These are phyloP conservation scores for Ornithorhynchus anatinus DNA, from an alignment of 2,113 vertebrate genomes.

Conservation along the genomic window DNA sequence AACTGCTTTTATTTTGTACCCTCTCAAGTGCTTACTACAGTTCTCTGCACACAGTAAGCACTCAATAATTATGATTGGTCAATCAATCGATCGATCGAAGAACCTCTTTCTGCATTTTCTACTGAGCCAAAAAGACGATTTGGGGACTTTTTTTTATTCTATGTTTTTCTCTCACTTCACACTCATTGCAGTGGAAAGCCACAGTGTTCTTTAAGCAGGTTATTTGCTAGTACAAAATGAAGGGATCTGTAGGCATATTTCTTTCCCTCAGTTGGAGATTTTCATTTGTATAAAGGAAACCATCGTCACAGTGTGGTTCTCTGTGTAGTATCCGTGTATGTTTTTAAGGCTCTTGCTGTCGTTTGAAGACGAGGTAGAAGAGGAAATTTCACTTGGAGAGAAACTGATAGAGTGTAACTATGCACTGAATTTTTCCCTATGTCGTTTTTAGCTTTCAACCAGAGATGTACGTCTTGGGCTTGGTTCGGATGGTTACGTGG, in stretches of 20 bases:
- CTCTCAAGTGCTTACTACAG: too few species aligned
- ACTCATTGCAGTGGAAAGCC: fast-evolving
- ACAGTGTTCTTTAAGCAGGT: not conserved
- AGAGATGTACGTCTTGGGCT: not conserved
- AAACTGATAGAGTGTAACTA: not conserved
- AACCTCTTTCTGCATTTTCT: too few species aligned
- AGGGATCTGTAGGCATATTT: not conserved
- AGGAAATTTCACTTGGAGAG: not conserved
- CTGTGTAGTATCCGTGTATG: fast-evolving
- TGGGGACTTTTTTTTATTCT: too few species aligned
- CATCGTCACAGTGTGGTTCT: not conserved
- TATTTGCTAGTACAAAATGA: not conserved
- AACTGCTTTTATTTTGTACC: too few species aligned
- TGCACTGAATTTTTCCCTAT: not conserved
- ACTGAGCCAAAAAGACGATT: too few species aligned
- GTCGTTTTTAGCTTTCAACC: not conserved
- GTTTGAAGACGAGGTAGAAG: not conserved
- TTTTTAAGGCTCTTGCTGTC: not conserved
- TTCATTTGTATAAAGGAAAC: not conserved
- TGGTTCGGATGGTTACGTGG: not conserved
- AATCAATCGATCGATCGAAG: too few species aligned
- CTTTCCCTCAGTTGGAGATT: conserved; percentile 3
- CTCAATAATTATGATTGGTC: too few species aligned
- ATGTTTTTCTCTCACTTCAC: not conserved
- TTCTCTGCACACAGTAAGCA: too few species aligned